phyloP scores from a whole-genome alignment of 2,113 vertebrate genomes.

The Phycodurus eques region DNA sequence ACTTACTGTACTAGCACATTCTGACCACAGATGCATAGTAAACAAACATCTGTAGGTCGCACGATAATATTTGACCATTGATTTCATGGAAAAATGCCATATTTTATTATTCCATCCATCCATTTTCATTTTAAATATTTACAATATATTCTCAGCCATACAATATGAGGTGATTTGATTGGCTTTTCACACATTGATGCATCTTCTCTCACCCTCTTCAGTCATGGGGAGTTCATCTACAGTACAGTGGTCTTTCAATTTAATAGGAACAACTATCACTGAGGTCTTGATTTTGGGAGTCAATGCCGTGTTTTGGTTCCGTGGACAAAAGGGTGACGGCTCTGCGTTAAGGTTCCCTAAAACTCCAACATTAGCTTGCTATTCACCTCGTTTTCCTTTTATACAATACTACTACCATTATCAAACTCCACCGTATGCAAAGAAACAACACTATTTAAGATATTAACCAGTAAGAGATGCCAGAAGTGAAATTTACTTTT shows the following conservation, averaged over 20 bases:
- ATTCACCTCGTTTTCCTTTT: constrained; percentile 9
- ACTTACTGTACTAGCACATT: neutral
- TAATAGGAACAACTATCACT: neutral
- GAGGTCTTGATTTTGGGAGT: neutral
- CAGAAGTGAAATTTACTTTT: constrained; percentile 17
- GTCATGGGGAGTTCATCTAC: neutral
- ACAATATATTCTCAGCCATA: neutral
- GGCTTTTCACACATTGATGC: neutral
- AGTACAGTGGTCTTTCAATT: neutral
- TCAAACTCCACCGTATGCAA: constrained; percentile 7
- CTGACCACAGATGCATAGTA: constrained; percentile 5
- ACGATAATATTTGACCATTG: constrained; percentile 62
- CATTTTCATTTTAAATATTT: neutral
- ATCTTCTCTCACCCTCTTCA: neutral
- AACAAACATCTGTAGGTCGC: constrained; percentile 58
- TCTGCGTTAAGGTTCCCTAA: neutral
- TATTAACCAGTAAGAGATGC: constrained; percentile 14
- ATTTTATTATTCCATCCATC: neutral
- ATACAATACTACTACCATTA: constrained; percentile 5
- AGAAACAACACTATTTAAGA: constrained; percentile 4
- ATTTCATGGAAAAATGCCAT: neutral
- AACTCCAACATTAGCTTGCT: neutral
- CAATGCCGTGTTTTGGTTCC: neutral
- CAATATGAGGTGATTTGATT: neutral
- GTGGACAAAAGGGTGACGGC: neutral